Evolutionary conservation across 1,140 invertebrate genomes (phyloP), one percentile per base, ranked within the genome.

Genomic region (Drosophila asahinai): DNA sequence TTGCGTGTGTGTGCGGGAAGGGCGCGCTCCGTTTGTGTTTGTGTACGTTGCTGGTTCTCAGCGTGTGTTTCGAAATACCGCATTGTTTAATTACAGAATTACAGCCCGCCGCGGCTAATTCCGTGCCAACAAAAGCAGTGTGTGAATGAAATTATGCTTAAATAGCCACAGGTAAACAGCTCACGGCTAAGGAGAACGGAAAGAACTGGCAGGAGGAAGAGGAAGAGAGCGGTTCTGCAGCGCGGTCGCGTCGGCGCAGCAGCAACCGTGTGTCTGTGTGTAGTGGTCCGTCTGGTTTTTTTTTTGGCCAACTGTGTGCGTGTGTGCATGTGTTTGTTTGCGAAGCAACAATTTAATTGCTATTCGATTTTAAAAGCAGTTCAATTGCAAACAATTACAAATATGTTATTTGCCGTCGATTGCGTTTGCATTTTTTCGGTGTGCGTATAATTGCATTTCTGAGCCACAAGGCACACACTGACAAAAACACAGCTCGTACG

Each of bases 271-370:
- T 64, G 17, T 64, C 42, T 42, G 58, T 65, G 40, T 48, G 47
- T 51, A 17, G 60, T 63, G 64, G 48, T 67, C 47, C 45, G 68
- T 64, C 58, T 62, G 45, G 76, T 79, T 78, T 78, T 77, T 0
- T 51, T 48, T 40, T 51, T 11, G 22, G 12, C 19, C 52, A 55
- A 15, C 14, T 38, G 40, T 7, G 30, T 47, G 9, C n/a, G 54
- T 7, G 30, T 36, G 9, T n/a, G 54, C 15, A 7, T 30, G 47
- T 70, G 30, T 51, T 43, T 71, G 47, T 52, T 58, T 74, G 61
- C 80, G 63, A 81, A 81, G 86, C 64, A 87, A 89, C 77, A 81
- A 89, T 87, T 87, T 80, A 87, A 89, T 78, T 84, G 75, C 49
- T 52, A 61, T 75, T 72, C 72, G 79, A 81, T 52, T 64, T 75